Percentiles rank a stretch among this genome's conserved stretches.
Evolutionary conservation across 2,888 invertebrate genomes (phyloP).

Genomic region (Dicyrtoma fusca): DNA sequence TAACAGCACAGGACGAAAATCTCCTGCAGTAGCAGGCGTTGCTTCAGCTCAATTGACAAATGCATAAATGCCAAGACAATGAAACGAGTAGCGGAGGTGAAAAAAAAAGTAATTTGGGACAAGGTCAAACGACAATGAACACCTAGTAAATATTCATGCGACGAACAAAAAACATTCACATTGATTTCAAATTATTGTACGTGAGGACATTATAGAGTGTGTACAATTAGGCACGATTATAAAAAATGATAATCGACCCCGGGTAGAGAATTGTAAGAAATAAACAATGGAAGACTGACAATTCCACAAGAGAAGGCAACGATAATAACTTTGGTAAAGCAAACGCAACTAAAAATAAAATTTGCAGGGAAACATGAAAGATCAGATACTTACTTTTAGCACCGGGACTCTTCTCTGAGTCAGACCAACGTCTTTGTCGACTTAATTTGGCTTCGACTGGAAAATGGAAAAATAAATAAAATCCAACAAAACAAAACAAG

Average conservation of each 20-base stretch:
- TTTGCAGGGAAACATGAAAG: slow-evolving; percentile 5
- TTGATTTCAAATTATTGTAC: too few species aligned
- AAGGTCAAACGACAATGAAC: too few species aligned
- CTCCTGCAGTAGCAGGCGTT: background rate
- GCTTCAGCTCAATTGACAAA: background rate
- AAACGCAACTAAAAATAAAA: slow-evolving; percentile 11
- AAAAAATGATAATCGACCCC: background rate
- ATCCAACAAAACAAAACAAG: slow-evolving; percentile 41
- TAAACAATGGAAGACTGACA: background rate
- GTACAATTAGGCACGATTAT: background rate
- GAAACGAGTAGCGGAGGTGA: too few species aligned
- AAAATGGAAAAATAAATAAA: slow-evolving; percentile 27
- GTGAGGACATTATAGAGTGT: too few species aligned
- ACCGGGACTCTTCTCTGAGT: slow-evolving; percentile 55
- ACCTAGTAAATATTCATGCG: too few species aligned
- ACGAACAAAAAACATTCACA: too few species aligned
- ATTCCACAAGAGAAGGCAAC: background rate
- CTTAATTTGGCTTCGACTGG: slow-evolving; percentile 54
- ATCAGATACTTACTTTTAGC: slow-evolving; percentile 52
- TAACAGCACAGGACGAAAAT: background rate
- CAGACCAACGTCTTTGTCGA: slow-evolving; percentile 57
- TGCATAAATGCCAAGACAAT: background rate
- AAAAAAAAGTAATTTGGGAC: too few species aligned
- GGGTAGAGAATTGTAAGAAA: background rate
- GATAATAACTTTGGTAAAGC: background rate